Evolutionary conservation across 2,797 vertebrate genomes (phyloP), one percentile per base, ranked within the genome.

Genomic region (Gambusia yucatana): DNA sequence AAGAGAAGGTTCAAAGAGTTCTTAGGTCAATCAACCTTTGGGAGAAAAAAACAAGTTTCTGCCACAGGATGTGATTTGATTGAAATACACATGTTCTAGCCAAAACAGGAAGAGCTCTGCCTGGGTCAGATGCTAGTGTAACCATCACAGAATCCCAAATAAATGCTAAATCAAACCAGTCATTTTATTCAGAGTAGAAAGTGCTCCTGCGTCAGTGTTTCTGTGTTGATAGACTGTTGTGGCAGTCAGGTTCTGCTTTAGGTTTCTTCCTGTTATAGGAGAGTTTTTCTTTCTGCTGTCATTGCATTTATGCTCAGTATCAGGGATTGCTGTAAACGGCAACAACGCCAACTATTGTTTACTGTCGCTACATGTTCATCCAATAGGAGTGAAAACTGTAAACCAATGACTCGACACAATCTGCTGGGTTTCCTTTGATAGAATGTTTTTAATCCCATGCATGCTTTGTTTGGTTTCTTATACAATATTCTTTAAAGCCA

Each of bases 31-130:
- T 82, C 59, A 77, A 1, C 43, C 39, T 14, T 4, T 1, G 39
- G 46, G 43, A 77, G 72, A 78, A 83, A 90, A 33, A 85, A 83
- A 84, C 52, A 82, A 72, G 76, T 59, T 57, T 81, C 25, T 61
- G 74, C 75, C 77, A 73, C 59, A 84, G 80, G 84, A 89, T 89
- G 69, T 85, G 76, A 77, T 85, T 84, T 82, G 9, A 79, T 72
- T 83, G 50, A 88, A 86, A 84, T 59, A 20, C 52, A 22, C 67
- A 33, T 11, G 70, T 28, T 46, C 80, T 65, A 75, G 41, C 36
- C 39, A 82, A 82, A 89, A 84, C 87, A 92, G 86, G 86, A 89
- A 84, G 41, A 28, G 65, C 39, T 67, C 50, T 11, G 50, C 39
- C 77, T 79, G 73, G 83, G 43, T 76, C 74, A 65, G 59, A 41